A percentile compares a stretch with the other conserved stretches of the same genome.
phyloP scores from a whole-genome alignment of 2,888 invertebrate species.

The Amblyjoppa fuscipennis region DNA sequence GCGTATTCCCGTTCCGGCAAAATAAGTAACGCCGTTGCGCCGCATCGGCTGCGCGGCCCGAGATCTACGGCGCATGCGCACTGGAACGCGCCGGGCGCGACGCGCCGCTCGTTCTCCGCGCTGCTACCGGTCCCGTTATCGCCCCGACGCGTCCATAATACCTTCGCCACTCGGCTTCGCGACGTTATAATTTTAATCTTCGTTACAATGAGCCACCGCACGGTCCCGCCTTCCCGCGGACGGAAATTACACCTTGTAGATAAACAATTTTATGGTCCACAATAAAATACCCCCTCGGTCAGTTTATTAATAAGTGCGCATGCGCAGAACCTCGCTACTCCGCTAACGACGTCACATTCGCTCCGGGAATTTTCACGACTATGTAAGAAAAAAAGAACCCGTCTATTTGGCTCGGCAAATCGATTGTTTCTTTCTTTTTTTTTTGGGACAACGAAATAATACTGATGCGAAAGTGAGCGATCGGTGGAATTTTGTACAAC shows the following conservation, averaged over 20 bases:
- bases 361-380: background rate
- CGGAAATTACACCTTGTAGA: constrained; percentile 65
- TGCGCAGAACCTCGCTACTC: background rate
- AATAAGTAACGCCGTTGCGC: constrained; percentile 57
- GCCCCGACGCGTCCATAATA: constrained; percentile 54
- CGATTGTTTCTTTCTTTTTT: background rate
- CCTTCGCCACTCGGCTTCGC: constrained; percentile 42
- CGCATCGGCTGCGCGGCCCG: background rate
- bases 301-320: constrained; percentile 27
- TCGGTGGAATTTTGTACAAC: constrained; percentile 40
- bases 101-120: background rate
- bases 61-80: constrained; percentile 3
- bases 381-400: background rate
- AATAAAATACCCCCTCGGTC: constrained; percentile 59
- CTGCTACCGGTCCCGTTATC: constrained; percentile 65
- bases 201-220: constrained; percentile 58
- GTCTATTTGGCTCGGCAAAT: constrained; percentile 5
- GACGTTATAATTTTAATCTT: constrained; percentile 67
- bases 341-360: background rate
- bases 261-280: constrained; percentile 65
- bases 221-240: constrained; percentile 21
- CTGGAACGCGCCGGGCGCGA: background rate
- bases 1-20: constrained; percentile 57
- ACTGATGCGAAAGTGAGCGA: constrained; percentile 14
- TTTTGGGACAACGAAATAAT: background rate